Conservation (phyloP, 2,888 invertebrate species). For the Tetranychus truncatus region DNA sequence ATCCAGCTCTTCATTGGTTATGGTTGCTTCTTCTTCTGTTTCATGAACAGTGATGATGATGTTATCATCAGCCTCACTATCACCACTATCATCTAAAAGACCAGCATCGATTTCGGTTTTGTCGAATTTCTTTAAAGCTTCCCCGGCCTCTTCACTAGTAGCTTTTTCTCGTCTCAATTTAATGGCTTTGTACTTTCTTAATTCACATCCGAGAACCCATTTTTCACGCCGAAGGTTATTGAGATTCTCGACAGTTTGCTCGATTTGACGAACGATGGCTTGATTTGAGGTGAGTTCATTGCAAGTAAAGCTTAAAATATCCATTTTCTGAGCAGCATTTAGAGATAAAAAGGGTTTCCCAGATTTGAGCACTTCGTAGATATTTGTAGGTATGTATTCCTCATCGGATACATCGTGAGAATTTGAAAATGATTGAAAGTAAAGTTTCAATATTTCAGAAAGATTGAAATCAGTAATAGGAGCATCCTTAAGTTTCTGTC, state of each 20-base stretch:
- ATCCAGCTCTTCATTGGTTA: constrained; percentile 64
- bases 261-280: constrained; percentile 70
- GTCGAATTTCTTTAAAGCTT: constrained; percentile 29
- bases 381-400: constrained; percentile 11
- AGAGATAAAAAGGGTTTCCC: constrained; percentile 69
- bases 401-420: constrained; percentile 14
- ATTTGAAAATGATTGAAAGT: constrained; percentile 48
- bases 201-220: constrained; percentile 77
- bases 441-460: constrained; percentile 75
- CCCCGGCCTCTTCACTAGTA: constrained; percentile 31
- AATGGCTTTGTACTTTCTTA: constrained; percentile 53
- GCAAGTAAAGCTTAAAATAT: constrained; percentile 73
- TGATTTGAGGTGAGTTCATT: constrained; percentile 86
- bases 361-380: constrained; percentile 14
- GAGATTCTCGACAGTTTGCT: constrained; percentile 64
- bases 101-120: constrained; percentile 39
- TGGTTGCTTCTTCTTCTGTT: constrained; percentile 49
- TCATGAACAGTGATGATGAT: constrained; percentile 32
- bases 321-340: constrained; percentile 64
- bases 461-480: constrained; percentile 78
- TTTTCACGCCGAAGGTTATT: constrained; percentile 71
- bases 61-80: constrained; percentile 57
- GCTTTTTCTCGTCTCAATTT: constrained; percentile 29
- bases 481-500: constrained; percentile 59
- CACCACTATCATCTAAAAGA: constrained; percentile 48